Percentiles rank a stretch among this genome's conserved stretches.
Evolutionary conservation across 2,797 vertebrate genomes (phyloP).

Genomic region (Rhadinocentrus ornatus): DNA sequence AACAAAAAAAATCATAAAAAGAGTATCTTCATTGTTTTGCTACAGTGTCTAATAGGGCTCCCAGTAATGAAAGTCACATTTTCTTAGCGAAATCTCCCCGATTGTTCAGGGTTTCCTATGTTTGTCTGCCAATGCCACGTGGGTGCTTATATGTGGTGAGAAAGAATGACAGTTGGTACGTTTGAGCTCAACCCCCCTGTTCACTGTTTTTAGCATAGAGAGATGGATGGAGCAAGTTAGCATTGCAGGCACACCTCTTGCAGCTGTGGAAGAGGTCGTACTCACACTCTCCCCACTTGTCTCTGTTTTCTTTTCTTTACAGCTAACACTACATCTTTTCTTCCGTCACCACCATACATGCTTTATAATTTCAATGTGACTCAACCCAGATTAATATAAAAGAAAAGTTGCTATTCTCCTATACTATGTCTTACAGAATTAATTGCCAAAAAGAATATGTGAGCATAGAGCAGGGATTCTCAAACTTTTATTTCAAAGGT

Average conservation of each 20-base stretch:
- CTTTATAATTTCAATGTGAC: conserved; percentile 11
- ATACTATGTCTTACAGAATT: neutral
- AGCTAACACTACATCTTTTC: conserved; percentile 61
- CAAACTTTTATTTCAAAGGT: too few relatives aligned
- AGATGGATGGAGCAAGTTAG: conserved; percentile 71
- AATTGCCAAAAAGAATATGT: neutral
- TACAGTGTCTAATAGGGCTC: conserved; percentile 42
- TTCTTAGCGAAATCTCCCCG: conserved; percentile 15
- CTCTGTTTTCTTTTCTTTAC: conserved; percentile 40
- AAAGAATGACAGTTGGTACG: conserved; percentile 24
- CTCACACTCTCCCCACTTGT: conserved; percentile 54
- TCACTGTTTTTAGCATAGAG: conserved; percentile 43
- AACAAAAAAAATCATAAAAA: neutral
- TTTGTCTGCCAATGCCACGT: conserved; percentile 24
- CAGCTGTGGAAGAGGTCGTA: conserved; percentile 73
- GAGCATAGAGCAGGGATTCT: too few relatives aligned
- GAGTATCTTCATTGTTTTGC: conserved; percentile 35
- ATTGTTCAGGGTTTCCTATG: conserved; percentile 18
- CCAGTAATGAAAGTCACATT: conserved; percentile 19
- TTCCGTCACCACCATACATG: conserved; percentile 29
- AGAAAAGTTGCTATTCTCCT: neutral
- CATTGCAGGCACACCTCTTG: conserved; percentile 78
- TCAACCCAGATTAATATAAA: conserved; percentile 20
- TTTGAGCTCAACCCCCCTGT: conserved; percentile 33
- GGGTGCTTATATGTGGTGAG: conserved; percentile 7